These are phyloP conservation scores for Canis aureus DNA, from an alignment of 2,113 vertebrate genomes.

Conservation along the genomic window DNA sequence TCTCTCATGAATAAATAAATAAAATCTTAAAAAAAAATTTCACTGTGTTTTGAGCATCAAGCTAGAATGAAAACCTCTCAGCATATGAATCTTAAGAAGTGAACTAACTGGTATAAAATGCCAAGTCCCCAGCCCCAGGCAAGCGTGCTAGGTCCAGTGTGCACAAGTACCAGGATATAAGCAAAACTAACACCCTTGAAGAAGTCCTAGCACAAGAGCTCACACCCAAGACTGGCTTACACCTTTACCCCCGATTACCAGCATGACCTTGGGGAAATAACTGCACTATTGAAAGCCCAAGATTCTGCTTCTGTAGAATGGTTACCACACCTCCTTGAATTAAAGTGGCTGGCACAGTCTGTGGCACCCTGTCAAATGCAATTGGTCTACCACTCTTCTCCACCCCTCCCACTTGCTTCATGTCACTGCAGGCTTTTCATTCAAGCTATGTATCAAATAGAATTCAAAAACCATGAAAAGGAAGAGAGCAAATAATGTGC, in stretches of 20 bases:
- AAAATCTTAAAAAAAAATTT: no score
- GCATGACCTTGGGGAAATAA: accelerated
- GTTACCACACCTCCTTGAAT: neutral
- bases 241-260: neutral
- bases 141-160: no score
- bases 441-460: neutral
- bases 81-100: neutral
- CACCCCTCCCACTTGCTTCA: neutral
- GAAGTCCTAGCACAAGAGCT: accelerated
- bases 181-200: accelerated
- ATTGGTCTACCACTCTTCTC: neutral
- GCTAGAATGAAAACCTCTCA: neutral
- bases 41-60: neutral
- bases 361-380: neutral
- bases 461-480: neutral
- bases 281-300: accelerated
- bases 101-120: neutral
- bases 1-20: no score
- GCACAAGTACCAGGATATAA: accelerated
- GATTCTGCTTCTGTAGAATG: neutral
- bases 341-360: neutral
- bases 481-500: neutral
- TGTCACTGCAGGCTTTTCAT: neutral
- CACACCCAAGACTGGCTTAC: neutral
- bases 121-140: neutral